Percentiles rank a stretch among this genome's conserved stretches.
phyloP scores from a whole-genome alignment of 1,140 invertebrate genomes.

The Rhyzopertha dominica region DNA sequence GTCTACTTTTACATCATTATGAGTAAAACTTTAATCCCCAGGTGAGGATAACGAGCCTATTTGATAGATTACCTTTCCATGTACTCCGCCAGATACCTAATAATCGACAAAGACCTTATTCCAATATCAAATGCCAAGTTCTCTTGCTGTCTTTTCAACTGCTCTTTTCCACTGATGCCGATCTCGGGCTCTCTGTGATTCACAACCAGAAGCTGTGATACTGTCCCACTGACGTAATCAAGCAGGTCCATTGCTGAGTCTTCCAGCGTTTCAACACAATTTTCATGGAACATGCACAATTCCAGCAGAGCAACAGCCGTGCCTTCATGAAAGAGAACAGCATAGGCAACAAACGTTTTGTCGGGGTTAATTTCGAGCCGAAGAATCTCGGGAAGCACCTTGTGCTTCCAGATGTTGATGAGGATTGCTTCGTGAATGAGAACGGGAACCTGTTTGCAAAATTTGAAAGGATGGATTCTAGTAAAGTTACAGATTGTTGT shows the following conservation, averaged over 20 bases:
- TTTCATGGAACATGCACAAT: conserved; percentile 67
- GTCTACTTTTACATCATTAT: too few species aligned
- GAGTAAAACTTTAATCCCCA: too few species aligned
- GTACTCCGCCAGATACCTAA: conserved; percentile 57
- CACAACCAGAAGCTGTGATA: conserved; percentile 34
- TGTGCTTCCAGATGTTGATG: conserved; percentile 70
- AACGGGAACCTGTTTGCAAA: conserved; percentile 58
- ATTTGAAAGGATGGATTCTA: conserved; percentile 16
- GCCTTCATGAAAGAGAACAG: conserved; percentile 45
- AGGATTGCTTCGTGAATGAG: conserved; percentile 72
- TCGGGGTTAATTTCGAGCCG: conserved; percentile 57
- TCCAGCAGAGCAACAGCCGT: conserved; percentile 64
- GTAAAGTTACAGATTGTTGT: conserved; percentile 16
- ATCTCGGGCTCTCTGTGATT: conserved; percentile 39
- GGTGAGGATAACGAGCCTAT: too few species aligned
- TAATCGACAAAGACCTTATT: conserved; percentile 64
- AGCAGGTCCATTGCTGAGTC: conserved; percentile 67
- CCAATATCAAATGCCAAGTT: conserved; percentile 67
- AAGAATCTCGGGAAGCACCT: conserved; percentile 66
- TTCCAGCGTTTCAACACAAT: conserved; percentile 61
- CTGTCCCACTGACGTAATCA: conserved; percentile 58
- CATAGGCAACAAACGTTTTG: conserved; percentile 68
- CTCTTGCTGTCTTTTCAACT: conserved; percentile 58
- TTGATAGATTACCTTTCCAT: conserved; percentile 31
- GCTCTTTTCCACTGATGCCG: conserved; percentile 50